phyloP scores from a whole-genome alignment of 53 echinoderm and acorn worm genomes.

The Temnopleurus reevesii region DNA sequence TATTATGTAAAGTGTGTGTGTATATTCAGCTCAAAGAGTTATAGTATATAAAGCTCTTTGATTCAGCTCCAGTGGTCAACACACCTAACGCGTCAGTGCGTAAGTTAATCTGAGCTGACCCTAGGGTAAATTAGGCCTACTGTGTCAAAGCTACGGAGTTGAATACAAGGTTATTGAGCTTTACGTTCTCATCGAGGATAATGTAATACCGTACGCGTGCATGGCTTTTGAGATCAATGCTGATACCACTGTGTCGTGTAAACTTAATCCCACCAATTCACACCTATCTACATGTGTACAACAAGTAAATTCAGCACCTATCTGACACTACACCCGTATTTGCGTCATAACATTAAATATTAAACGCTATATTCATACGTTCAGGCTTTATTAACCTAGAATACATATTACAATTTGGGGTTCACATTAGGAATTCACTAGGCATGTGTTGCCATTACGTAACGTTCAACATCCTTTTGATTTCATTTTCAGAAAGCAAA shows the following conservation, averaged over 20 bases:
- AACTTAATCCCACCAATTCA: not conserved
- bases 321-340: not conserved
- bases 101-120: constrained; percentile 31
- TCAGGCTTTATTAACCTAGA: no score
- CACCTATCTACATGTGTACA: not conserved
- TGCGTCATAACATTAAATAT: no score
- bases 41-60: no score
- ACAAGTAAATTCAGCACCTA: not conserved
- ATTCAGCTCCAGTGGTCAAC: not conserved
- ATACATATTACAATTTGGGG: no score
- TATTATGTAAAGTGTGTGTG: constrained; percentile 20
- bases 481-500: no score
- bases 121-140: constrained; percentile 30
- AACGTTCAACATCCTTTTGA: no score
- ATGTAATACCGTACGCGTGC: not conserved
- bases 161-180: not conserved
- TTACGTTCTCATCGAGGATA: not conserved
- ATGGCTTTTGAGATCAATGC: not conserved
- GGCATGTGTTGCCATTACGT: no score
- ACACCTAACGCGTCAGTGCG: constrained; percentile 2
- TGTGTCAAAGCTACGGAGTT: not conserved
- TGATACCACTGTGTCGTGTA: not conserved
- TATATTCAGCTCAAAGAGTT: no score
- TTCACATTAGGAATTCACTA: no score
- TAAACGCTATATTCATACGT: no score